Conservation (phyloP, 2,888 invertebrate species). For the Lasioglossum calceatum region DNA sequence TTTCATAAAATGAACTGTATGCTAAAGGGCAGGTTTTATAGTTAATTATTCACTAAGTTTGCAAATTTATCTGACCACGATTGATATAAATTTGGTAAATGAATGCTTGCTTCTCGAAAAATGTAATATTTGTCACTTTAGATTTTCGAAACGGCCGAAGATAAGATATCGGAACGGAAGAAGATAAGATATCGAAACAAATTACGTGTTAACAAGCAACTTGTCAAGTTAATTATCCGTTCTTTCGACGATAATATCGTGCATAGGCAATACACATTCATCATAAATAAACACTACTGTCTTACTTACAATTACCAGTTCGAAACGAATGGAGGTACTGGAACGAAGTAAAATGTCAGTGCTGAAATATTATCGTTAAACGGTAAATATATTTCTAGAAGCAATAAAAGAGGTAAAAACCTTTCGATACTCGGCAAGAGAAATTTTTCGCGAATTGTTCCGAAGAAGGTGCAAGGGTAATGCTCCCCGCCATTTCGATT, state of each 20-base stretch:
- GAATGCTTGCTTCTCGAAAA: not conserved
- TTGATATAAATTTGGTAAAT: not conserved
- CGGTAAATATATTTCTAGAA: not conserved
- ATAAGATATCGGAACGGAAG: not conserved
- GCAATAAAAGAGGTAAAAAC: not conserved
- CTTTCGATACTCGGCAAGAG: not conserved
- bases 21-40: not conserved
- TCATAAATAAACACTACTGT: not conserved
- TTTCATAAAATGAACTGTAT: not conserved
- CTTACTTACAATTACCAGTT: not conserved
- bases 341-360: not conserved
- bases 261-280: not conserved
- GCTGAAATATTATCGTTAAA: not conserved
- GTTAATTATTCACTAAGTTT: not conserved
- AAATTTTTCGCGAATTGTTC: not conserved
- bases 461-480: constrained; percentile 51
- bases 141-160: not conserved
- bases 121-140: not conserved
- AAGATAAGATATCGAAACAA: not conserved
- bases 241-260: not conserved
- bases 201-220: not conserved
- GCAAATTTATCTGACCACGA: not conserved
- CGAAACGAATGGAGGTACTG: not conserved
- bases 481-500: constrained; percentile 8
- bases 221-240: not conserved